Evolutionary conservation across 2,888 invertebrate species (phyloP).

Genomic region (Eupithecia pulchellata): DNA sequence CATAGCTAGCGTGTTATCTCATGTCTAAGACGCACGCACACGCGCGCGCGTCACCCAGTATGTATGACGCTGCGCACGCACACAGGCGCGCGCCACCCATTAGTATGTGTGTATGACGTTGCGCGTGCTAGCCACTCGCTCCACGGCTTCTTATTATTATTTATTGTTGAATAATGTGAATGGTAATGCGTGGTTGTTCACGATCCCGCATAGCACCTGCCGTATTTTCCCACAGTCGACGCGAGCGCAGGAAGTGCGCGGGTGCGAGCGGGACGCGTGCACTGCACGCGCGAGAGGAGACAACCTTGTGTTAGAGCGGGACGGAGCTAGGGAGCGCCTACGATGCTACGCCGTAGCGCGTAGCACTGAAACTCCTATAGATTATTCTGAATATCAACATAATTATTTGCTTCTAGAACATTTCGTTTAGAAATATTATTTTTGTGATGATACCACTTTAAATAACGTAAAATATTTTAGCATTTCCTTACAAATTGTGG

Average conservation of each 20-base stretch:
- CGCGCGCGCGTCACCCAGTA: constrained; percentile 64
- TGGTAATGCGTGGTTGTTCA: constrained; percentile 86
- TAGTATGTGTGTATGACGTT: constrained; percentile 77
- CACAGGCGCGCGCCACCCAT: constrained; percentile 65
- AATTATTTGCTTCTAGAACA: constrained; percentile 1
- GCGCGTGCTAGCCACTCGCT: constrained; percentile 84
- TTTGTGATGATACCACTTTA: constrained; percentile 22
- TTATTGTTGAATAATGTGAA: constrained; percentile 86
- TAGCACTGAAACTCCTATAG: constrained; percentile 35
- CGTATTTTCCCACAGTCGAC: constrained; percentile 86
- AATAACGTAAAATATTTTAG: constrained; percentile 26
- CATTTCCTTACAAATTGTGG: constrained; percentile 38
- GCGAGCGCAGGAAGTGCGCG: constrained; percentile 80
- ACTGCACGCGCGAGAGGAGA: constrained; percentile 70
- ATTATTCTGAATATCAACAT: background rate
- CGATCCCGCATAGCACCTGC: constrained; percentile 87
- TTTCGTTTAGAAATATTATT: constrained; percentile 1
- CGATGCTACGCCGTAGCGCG: constrained; percentile 53
- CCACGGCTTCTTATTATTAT: constrained; percentile 85
- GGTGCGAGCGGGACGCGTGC: constrained; percentile 77
- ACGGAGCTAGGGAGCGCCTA: constrained; percentile 57
- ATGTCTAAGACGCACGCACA: constrained; percentile 60
- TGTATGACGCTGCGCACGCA: constrained; percentile 75
- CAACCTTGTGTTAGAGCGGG: constrained; percentile 56
- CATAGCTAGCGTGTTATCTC: constrained; percentile 26